Evolutionary conservation across 2,888 invertebrate genomes (phyloP), one percentile per base, ranked within the genome.

Genomic region (Lithophane semibrunnea): DNA sequence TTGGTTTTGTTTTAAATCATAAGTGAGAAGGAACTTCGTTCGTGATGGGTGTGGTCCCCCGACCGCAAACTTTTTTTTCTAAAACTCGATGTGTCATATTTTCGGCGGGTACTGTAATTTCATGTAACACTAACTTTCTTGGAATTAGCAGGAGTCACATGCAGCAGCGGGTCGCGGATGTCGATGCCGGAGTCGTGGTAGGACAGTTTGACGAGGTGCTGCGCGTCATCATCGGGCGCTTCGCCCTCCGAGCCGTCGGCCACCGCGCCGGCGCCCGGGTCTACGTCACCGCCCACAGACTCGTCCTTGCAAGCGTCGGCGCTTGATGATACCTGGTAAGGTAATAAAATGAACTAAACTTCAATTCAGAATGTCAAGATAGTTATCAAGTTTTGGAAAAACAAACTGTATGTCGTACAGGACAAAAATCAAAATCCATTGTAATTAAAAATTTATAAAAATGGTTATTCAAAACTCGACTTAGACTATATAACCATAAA

Each of bases 181-280:
- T 99, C 98, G 91, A 99, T 98, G 89, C 98, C 98, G 18, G 98
- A 98, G 97, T 99, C 98, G 94, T 98, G 98, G 97, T 98, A 98
- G 90, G 98, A 98, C 89, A 98, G 97, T 94, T 98, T 98, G 90
- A 98, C 98, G 92, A 98, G 97, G 93, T 97, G 97, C 71, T 92
- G 95, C 24, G 94, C 94, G 83, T 92, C 94, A 3, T 92, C 92
- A 8, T 89, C 91, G 60, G 88, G 90, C 75, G 84, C 91, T 10
- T 90, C 87, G 37, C 73, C 81, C 75, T 94, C 97, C 88, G 92
- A 96, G 85, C 94, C 88, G 52, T 88, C 91, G 8, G 75, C 84
- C 0, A 58, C 79, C 47, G 91, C 91, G 71, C 84, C 85, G n/a
- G 90, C 91, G 42, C 85, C 86, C 44, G 88, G 86, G 47, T 90